Base-by-base conservation (phyloP, 2,113 vertebrate genomes). In the Urocolius indicus region DNA sequence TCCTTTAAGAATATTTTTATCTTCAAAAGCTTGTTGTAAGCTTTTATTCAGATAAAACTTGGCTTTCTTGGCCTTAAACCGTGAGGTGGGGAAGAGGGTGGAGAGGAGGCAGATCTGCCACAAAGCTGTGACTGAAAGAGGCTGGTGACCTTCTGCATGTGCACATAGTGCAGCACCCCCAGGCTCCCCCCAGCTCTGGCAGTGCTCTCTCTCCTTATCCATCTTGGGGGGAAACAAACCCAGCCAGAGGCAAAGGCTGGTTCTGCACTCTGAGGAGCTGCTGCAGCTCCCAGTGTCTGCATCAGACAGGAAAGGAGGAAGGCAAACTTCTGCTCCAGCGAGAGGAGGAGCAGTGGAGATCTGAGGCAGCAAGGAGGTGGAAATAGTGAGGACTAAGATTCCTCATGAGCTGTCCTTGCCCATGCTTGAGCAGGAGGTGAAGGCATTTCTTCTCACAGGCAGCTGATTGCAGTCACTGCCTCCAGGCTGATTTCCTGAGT, bases 131-230 rank as follows among this genome's bases (percentile, higher is more conserved):
- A 18, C 0, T 66, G 74, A 69, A 91, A 29, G 20, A 73, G 21
- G 16, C 16, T 48, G 9, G 4, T 11, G 15, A 26, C 19, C 19
- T 58, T 63, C 45, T 24, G 11, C 0, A 0, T 17, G 7, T 6
- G 8, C 30, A 17, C 22, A 55, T 26, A 10, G 2, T 4, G 15
- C 27, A 51, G 57, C 7, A 67, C 78, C 20, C 65, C 46, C 13
- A 55, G 61, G 30, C 17, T 29, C 59, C 16, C 5, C 1, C 14
- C 43, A 74, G 23, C 36, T 46, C 38, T 20, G 13, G 36, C 13
- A 68, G 36, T 34, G 7, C 16, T 79, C 48, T 16, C 41, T 34
- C 46, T 23, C 27, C 16, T 69, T 18, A 10, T 30, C 78, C 7
- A 5, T 32, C 71, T 32, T 81, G 11, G 18, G 57, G 67, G 20